A percentile compares a stretch with the other conserved stretches of the same genome.
These are phyloP conservation scores for Noturus placidus DNA, from an alignment of 2,113 vertebrate species.

Conservation along the genomic window DNA sequence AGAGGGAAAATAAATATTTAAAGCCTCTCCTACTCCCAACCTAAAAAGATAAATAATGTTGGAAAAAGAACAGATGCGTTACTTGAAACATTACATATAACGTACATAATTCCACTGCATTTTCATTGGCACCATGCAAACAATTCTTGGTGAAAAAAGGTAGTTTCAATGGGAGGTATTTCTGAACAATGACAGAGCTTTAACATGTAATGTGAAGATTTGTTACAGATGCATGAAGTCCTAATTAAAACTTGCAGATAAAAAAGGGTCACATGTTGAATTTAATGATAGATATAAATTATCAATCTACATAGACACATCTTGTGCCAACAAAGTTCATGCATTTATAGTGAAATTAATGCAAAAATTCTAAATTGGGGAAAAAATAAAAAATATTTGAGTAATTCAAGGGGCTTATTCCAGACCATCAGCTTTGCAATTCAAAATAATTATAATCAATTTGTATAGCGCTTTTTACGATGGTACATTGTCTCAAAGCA, in stretches of 20 bases:
- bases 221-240: neutral
- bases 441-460: too few relatives aligned
- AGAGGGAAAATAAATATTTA: neutral
- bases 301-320: too few relatives aligned
- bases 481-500: too few relatives aligned
- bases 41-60: neutral
- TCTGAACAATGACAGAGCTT: neutral
- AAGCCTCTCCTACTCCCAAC: neutral
- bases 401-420: neutral
- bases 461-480: too few relatives aligned
- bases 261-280: neutral
- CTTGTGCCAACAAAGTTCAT: neutral
- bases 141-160: neutral
- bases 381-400: neutral
- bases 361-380: neutral
- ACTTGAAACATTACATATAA: neutral
- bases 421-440: neutral
- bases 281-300: neutral
- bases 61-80: neutral
- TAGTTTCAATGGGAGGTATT: neutral
- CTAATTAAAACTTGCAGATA: neutral
- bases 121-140: neutral
- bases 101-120: neutral
- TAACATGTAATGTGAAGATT: neutral
- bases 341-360: neutral